Evolutionary conservation across 2,797 vertebrate genomes (phyloP).

Genomic region (Danio aesculapii): DNA sequence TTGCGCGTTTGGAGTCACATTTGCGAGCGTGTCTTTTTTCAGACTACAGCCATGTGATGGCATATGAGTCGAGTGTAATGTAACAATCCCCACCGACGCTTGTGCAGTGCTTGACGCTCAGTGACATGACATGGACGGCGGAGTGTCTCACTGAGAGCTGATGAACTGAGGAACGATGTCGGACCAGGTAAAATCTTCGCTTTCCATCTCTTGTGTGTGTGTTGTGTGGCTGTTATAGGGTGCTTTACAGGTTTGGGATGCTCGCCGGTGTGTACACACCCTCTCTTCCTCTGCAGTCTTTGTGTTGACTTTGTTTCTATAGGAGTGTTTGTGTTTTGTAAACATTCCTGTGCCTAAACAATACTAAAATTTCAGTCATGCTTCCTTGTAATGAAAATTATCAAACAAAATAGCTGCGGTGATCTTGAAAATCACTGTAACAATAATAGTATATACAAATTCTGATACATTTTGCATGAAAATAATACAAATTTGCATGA

Average conservation of each 20-base stretch:
- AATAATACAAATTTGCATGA: background rate
- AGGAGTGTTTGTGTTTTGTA: slow-evolving; percentile 2
- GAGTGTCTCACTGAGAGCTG: slow-evolving; percentile 62
- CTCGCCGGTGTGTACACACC: slow-evolving; percentile 42
- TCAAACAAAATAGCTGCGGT: background rate
- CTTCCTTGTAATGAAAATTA: background rate
- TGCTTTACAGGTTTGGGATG: slow-evolving; percentile 11
- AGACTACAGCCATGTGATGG: slow-evolving; percentile 43
- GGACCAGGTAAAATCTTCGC: slow-evolving; percentile 77
- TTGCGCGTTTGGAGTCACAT: slow-evolving; percentile 57
- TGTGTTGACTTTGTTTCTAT: slow-evolving; percentile 24
- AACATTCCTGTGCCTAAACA: slow-evolving; percentile 10
- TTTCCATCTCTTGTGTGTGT: background rate
- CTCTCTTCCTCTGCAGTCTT: slow-evolving; percentile 30
- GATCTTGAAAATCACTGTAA: background rate
- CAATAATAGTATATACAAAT: background rate
- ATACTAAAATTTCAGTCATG: background rate
- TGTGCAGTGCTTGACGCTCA: slow-evolving; percentile 35
- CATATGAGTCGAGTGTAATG: slow-evolving; percentile 44
- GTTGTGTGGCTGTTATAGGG: slow-evolving; percentile 3
- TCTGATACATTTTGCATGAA: background rate
- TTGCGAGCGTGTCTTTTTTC: slow-evolving; percentile 61
- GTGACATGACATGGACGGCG: slow-evolving; percentile 68
- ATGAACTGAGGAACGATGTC: slow-evolving; percentile 72
- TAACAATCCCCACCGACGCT: slow-evolving; percentile 44